phyloP scores from a whole-genome alignment of 2,797 vertebrate species.

The Xenentodon cancila region DNA sequence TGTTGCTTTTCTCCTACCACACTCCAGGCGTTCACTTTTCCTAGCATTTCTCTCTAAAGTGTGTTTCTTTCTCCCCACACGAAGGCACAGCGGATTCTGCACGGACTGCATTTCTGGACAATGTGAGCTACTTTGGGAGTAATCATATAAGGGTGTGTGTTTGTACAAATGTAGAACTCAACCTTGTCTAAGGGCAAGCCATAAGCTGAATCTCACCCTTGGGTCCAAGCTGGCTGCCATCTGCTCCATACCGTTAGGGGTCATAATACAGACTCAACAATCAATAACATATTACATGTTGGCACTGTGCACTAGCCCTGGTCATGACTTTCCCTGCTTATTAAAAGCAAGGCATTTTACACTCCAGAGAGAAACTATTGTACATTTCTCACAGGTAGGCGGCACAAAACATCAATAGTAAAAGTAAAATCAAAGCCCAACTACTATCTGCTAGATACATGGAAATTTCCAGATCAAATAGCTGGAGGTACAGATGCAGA shows the following conservation, averaged over 20 bases:
- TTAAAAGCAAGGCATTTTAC: slow-evolving; percentile 39
- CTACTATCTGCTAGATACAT: slow-evolving; percentile 23
- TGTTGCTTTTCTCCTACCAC: neutral
- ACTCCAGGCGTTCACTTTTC: slow-evolving; percentile 1
- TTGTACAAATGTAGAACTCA: slow-evolving; percentile 42
- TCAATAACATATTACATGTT: slow-evolving; percentile 66
- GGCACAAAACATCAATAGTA: slow-evolving; percentile 19
- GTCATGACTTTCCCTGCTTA: slow-evolving; percentile 41
- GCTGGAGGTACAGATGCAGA: no score
- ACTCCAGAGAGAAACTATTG: slow-evolving; percentile 25
- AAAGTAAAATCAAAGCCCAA: slow-evolving; percentile 32
- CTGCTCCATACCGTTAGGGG: slow-evolving; percentile 59
- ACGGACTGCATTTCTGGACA: slow-evolving; percentile 40
- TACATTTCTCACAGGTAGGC: slow-evolving; percentile 15
- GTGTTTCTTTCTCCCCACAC: slow-evolving; percentile 12
- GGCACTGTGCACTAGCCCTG: slow-evolving; percentile 18
- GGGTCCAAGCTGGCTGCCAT: slow-evolving; percentile 66
- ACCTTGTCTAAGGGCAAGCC: slow-evolving; percentile 72
- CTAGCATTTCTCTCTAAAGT: slow-evolving; percentile 1
- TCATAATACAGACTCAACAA: slow-evolving; percentile 59
- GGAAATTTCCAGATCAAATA: neutral
- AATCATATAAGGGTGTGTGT: slow-evolving; percentile 37
- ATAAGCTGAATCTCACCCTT: slow-evolving; percentile 63
- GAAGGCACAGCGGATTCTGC: slow-evolving; percentile 24
- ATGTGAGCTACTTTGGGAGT: slow-evolving; percentile 29